These are phyloP conservation scores for Hirudo medicinalis DNA, from an alignment of 1,140 invertebrate genomes.

Conservation along the genomic window DNA sequence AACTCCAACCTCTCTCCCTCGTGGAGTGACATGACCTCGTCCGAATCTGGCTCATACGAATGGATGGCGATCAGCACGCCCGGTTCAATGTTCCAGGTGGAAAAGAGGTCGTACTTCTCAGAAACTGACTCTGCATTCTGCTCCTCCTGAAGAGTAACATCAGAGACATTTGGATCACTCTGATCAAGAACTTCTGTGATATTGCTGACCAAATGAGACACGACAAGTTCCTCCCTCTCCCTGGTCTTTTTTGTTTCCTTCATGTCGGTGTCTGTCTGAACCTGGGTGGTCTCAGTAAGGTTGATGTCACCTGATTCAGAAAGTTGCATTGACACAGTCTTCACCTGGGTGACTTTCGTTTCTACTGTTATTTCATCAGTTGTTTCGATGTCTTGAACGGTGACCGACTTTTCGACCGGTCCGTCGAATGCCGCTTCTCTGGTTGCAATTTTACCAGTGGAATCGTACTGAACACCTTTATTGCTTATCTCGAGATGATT, in stretches of 20 bases:
- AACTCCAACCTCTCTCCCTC: conserved; percentile 23
- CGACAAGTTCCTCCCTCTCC: conserved; percentile 21
- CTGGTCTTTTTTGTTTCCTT: conserved; percentile 21
- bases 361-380: conserved; percentile 23
- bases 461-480: conserved; percentile 5
- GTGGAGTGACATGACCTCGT: conserved; percentile 24
- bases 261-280: conserved; percentile 22
- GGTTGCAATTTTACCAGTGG: background rate
- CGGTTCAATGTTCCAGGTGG: background rate
- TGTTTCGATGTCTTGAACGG: conserved; percentile 18
- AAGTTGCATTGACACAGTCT: conserved; percentile 20
- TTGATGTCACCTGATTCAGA: conserved; percentile 19
- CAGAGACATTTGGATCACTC: background rate
- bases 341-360: conserved; percentile 20
- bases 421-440: conserved; percentile 4
- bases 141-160: background rate
- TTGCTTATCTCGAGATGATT: background rate
- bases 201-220: conserved; percentile 13
- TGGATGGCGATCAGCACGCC: conserved; percentile 17
- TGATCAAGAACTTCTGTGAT: background rate
- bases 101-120: background rate
- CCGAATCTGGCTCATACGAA: conserved; percentile 23
- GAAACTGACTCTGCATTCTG: background rate
- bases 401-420: conserved; percentile 17
- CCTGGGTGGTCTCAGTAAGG: conserved; percentile 18